These are phyloP conservation scores for Oreochromis aureus DNA, from an alignment of 2,113 vertebrate genomes.

Conservation along the genomic window DNA sequence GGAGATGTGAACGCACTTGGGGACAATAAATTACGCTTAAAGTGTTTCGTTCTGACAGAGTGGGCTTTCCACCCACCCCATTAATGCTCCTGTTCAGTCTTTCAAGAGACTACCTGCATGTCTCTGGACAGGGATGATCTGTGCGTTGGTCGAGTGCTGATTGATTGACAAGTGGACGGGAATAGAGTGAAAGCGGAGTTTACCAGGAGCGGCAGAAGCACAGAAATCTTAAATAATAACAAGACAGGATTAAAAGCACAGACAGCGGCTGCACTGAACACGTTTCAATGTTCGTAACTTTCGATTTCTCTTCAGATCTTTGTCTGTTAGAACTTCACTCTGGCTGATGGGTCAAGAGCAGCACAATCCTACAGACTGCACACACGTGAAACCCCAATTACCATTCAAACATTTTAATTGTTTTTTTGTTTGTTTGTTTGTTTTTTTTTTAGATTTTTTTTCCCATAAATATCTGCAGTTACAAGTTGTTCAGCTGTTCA, in stretches of 20 bases:
- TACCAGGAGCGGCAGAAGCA: accelerated
- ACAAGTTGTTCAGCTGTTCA: not conserved
- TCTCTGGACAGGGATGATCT: not conserved
- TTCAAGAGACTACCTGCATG: not conserved
- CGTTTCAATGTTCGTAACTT: not conserved
- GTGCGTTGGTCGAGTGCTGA: not conserved
- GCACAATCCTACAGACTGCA: not conserved
- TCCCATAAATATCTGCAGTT: not conserved
- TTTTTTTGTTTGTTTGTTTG: accelerated
- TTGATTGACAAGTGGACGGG: not conserved
- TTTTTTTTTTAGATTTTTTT: no score
- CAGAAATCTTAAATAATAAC: not conserved
- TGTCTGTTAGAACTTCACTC: not conserved
- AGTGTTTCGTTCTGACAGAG: not conserved
- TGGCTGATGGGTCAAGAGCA: not conserved
- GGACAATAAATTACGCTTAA: not conserved
- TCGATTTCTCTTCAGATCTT: not conserved
- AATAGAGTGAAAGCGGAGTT: not conserved
- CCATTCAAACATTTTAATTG: accelerated
- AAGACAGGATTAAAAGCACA: not conserved
- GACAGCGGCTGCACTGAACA: not conserved
- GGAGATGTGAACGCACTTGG: not conserved
- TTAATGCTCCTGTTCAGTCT: accelerated
- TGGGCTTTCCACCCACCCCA: not conserved
- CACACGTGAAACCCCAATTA: not conserved